These are phyloP conservation scores for Archilochus colubris DNA, from an alignment of 2,113 vertebrate species.

Conservation along the genomic window DNA sequence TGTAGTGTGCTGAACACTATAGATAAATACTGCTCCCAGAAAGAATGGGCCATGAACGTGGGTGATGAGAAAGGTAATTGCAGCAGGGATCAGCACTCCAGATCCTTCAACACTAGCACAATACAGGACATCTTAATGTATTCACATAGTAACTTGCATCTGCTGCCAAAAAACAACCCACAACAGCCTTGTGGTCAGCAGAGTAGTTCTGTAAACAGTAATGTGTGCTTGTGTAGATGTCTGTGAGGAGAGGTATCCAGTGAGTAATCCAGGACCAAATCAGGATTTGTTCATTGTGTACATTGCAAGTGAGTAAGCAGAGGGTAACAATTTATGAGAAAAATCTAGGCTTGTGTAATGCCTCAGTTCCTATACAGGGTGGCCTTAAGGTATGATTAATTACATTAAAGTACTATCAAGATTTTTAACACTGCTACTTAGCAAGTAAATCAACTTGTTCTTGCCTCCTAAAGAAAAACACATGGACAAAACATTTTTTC, in stretches of 20 bases:
- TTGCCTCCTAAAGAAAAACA: neutral
- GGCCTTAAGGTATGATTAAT: neutral
- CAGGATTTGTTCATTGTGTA: neutral
- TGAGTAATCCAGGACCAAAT: neutral
- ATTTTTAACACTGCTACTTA: neutral
- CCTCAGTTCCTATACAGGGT: neutral
- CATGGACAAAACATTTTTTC: neutral
- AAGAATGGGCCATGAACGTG: conserved; percentile 91
- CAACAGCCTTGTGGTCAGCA: neutral
- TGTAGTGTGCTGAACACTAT: conserved; percentile 81
- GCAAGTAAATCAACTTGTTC: neutral
- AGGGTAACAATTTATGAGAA: neutral
- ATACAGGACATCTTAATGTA: neutral
- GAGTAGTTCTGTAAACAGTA: neutral
- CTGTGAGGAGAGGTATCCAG: neutral
- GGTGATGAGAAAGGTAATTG: conserved; percentile 86
- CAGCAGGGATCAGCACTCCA: neutral
- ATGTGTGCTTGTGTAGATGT: neutral
- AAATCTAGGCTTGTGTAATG: neutral
- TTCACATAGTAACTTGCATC: neutral
- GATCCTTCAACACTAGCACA: neutral
- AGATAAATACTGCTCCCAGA: conserved; percentile 83
- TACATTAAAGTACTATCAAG: neutral
- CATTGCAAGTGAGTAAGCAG: neutral
- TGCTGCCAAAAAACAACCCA: neutral